These are phyloP conservation scores for Pseudomugil tenellus DNA, from an alignment of 2,797 vertebrate genomes.

Conservation along the genomic window DNA sequence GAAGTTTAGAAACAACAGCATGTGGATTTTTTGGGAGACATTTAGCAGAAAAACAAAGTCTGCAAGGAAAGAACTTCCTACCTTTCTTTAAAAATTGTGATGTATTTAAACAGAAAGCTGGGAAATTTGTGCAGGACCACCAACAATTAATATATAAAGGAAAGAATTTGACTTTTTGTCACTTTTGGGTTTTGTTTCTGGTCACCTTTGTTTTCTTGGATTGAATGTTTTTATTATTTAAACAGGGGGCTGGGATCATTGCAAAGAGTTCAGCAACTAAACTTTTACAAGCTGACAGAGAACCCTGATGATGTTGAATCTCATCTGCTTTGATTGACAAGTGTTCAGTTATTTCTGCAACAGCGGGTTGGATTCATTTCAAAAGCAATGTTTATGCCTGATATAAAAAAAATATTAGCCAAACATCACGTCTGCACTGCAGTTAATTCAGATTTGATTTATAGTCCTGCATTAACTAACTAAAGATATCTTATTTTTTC, in stretches of 20 bases:
- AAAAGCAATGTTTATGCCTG: not conserved
- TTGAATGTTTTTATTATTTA: not conserved
- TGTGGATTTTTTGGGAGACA: not conserved
- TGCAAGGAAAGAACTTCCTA: too few relatives aligned
- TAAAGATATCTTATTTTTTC: not conserved
- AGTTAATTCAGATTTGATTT: too few relatives aligned
- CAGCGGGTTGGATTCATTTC: not conserved
- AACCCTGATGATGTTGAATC: too few relatives aligned
- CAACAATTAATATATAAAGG: too few relatives aligned
- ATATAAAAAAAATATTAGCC: not conserved
- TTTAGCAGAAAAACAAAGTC: too few relatives aligned
- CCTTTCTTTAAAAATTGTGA: too few relatives aligned
- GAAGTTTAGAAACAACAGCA: not conserved
- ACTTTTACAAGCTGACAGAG: not conserved
- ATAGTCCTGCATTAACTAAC: not conserved
- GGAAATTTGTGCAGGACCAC: too few relatives aligned
- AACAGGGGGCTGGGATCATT: not conserved
- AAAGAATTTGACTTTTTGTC: too few relatives aligned
- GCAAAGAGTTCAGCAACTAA: not conserved
- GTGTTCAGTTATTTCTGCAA: too few relatives aligned
- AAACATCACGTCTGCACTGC: too few relatives aligned
- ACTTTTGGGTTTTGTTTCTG: not conserved
- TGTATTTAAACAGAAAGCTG: too few relatives aligned
- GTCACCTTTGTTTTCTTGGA: not conserved
- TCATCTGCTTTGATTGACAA: too few relatives aligned